Percentiles rank a stretch among this genome's conserved stretches.
These are phyloP conservation scores for Andrena trimmerana DNA, from an alignment of 2,888 invertebrate genomes.

Conservation along the genomic window DNA sequence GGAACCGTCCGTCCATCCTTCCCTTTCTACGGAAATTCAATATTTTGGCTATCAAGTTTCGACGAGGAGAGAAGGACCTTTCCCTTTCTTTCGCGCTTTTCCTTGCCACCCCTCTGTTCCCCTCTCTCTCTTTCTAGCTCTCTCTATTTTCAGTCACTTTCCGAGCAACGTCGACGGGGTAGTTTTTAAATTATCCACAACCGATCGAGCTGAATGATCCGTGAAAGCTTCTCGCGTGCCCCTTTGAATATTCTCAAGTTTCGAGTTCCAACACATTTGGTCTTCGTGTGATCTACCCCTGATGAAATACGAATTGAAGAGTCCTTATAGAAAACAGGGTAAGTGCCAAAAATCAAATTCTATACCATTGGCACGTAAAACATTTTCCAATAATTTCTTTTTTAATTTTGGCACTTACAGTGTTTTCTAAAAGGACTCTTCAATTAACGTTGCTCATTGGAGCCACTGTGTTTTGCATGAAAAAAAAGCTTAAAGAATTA, in stretches of 20 bases:
- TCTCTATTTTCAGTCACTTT: constrained; percentile 33
- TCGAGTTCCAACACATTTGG: constrained; percentile 43
- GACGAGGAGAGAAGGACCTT: constrained; percentile 34
- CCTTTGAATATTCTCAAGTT: constrained; percentile 48
- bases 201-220: constrained; percentile 41
- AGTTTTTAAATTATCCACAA: constrained; percentile 54
- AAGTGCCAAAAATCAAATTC: too few relatives aligned
- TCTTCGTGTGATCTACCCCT: background rate
- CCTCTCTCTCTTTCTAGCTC: constrained; percentile 30
- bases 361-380: too few relatives aligned
- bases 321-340: background rate
- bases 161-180: constrained; percentile 54
- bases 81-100: constrained; percentile 42
- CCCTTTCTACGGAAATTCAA: constrained; percentile 77
- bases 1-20: constrained; percentile 64
- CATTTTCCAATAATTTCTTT: too few relatives aligned
- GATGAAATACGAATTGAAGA: constrained; percentile 9
- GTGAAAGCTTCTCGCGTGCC: constrained; percentile 43
- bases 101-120: constrained; percentile 27
- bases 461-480: too few relatives aligned
- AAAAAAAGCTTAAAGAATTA: too few relatives aligned
- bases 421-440: too few relatives aligned
- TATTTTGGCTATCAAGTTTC: constrained; percentile 83
- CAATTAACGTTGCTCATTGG: too few relatives aligned
- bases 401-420: too few relatives aligned